Conservation (phyloP, 2,888 invertebrate genomes). For the Anarsia innoxiella region DNA sequence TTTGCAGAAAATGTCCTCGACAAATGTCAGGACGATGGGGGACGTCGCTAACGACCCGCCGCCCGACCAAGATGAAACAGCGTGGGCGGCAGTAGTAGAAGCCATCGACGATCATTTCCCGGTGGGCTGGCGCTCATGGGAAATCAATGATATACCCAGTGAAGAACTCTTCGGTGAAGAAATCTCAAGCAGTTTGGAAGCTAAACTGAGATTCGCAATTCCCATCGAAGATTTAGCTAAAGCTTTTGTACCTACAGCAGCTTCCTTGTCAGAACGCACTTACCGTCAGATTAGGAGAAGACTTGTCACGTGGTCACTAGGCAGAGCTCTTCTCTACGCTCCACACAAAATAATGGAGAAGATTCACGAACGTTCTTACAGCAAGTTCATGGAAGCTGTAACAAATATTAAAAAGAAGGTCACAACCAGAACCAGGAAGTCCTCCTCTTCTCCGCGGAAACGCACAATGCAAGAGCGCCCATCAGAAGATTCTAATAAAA, state of each 20-base stretch:
- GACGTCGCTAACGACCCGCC: too few species aligned
- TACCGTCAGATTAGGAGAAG: neutral
- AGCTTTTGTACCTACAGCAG: neutral
- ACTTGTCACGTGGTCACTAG: neutral
- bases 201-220: neutral
- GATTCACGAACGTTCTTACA: neutral
- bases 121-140: neutral
- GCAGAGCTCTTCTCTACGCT: neutral
- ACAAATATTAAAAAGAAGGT: neutral
- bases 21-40: too few species aligned
- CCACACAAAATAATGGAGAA: too few species aligned
- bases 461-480: too few species aligned
- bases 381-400: neutral
- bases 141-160: neutral
- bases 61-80: too few species aligned
- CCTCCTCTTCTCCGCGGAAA: neutral
- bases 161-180: neutral
- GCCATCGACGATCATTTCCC: neutral
- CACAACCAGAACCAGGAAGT: neutral
- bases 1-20: too few species aligned
- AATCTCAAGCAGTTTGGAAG: neutral
- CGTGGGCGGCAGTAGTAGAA: neutral
- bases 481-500: neutral
- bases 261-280: neutral
- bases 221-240: neutral